Conservation (phyloP, 1,140 invertebrate genomes). For the Lethocerus indicus region DNA sequence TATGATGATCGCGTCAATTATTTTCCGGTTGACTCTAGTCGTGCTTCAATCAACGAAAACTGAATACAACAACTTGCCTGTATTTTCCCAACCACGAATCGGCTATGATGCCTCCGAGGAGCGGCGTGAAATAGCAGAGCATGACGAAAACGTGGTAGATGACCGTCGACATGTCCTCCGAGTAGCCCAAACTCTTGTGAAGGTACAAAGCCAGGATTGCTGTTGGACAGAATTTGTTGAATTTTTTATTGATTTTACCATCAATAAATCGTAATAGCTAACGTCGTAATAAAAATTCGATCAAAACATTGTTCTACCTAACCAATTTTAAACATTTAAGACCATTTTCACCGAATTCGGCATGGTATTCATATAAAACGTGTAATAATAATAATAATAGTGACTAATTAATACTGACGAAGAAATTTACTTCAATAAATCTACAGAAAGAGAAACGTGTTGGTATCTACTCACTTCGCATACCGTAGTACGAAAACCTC, state of each 20-base stretch:
- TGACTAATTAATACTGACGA: too few relatives aligned
- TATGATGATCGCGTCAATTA: too few relatives aligned
- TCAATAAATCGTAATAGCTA: too few relatives aligned
- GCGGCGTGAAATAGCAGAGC: constrained; percentile 72
- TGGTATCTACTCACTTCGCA: constrained; percentile 58
- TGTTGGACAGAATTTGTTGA: too few relatives aligned
- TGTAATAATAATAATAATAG: too few relatives aligned
- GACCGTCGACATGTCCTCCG: constrained; percentile 48
- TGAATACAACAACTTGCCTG: constrained; percentile 29
- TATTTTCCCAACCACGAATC: constrained; percentile 79
- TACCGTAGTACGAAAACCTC: constrained; percentile 89
- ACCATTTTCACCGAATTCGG: too few relatives aligned
- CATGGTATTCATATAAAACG: too few relatives aligned
- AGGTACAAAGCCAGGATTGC: constrained; percentile 72
- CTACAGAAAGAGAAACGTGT: neutral
- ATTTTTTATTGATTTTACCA: too few relatives aligned
- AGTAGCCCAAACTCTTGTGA: constrained; percentile 41
- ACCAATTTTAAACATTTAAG: too few relatives aligned
- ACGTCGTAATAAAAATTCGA: neutral
- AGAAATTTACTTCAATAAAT: neutral
- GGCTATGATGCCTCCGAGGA: constrained; percentile 74
- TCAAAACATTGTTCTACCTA: neutral
- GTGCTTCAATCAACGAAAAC: too few relatives aligned
- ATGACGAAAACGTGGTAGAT: constrained; percentile 70
- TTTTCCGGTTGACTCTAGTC: too few relatives aligned